These are phyloP conservation scores for Hestina assimilis DNA, from an alignment of 1,140 invertebrate species.

Conservation along the genomic window DNA sequence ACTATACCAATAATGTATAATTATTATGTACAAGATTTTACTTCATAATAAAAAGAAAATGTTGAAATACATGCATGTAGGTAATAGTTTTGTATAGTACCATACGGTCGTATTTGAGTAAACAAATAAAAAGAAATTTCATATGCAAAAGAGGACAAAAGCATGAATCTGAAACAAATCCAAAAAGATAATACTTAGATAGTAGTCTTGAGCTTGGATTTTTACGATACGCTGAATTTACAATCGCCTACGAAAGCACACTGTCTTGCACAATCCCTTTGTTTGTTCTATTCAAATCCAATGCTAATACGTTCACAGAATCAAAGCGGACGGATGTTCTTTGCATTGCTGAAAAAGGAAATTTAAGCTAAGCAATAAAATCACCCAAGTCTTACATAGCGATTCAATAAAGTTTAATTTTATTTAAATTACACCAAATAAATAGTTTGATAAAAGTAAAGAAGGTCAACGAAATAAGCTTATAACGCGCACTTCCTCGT, in stretches of 20 bases:
- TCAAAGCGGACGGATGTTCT: constrained; percentile 69
- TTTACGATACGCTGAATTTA: constrained; percentile 72
- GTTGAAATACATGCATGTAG: too few species aligned
- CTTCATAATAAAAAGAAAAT: too few species aligned
- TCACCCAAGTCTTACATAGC: constrained; percentile 17
- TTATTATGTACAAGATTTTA: too few species aligned
- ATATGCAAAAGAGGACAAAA: constrained; percentile 15
- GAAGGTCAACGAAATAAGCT: constrained; percentile 18
- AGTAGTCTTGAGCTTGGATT: constrained; percentile 48
- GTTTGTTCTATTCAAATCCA: constrained; percentile 77
- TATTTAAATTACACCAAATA: neutral
- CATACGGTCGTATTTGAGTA: neutral
- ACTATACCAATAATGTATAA: too few species aligned
- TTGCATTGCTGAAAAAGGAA: constrained; percentile 56
- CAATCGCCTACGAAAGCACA: constrained; percentile 75
- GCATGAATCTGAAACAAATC: constrained; percentile 26
- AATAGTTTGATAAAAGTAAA: neutral
- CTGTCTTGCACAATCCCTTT: constrained; percentile 73
- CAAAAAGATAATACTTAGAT: constrained; percentile 38
- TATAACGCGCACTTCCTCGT: constrained; percentile 17
- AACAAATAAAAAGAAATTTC: neutral
- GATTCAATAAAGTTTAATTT: constrained; percentile 7
- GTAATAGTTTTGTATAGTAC: too few species aligned
- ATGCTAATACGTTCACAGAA: constrained; percentile 74
- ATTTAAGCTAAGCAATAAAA: constrained; percentile 46